Evolutionary conservation across 2,113 vertebrate species (phyloP).

Genomic region (Bos indicus): DNA sequence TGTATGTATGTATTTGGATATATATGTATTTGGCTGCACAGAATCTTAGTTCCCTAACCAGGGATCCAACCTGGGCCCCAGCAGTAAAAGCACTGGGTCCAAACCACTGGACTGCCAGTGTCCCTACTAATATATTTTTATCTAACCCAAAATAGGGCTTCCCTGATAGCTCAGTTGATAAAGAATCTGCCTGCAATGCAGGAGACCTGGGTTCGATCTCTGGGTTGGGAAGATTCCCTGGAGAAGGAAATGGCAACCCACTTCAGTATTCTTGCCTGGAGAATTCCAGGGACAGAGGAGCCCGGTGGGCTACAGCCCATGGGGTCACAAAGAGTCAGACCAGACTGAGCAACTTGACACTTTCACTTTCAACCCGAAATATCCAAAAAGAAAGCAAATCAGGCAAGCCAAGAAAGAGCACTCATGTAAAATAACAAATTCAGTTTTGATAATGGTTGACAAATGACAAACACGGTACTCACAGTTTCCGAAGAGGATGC

Average conservation of each 20-base stretch:
- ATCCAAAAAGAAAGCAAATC: background rate
- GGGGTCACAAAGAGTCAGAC: background rate
- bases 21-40: background rate
- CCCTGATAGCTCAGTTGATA: background rate
- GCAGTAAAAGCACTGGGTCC: background rate
- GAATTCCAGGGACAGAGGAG: background rate
- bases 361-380: background rate
- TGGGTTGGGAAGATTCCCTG: background rate
- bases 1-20: background rate
- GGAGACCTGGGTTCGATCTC: background rate
- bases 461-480: slow-evolving; percentile 45
- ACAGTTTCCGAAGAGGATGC: slow-evolving; percentile 82
- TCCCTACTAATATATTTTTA: background rate
- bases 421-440: background rate
- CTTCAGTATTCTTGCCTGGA: background rate
- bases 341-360: background rate
- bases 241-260: background rate
- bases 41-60: background rate
- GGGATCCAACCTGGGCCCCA: background rate
- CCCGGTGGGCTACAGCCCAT: background rate
- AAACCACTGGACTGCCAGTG: background rate
- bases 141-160: background rate
- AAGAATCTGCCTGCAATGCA: background rate
- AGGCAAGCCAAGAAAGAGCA: background rate
- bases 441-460: background rate